phyloP scores from a whole-genome alignment of 2,888 invertebrate species.

The Acholoe squamosa region DNA sequence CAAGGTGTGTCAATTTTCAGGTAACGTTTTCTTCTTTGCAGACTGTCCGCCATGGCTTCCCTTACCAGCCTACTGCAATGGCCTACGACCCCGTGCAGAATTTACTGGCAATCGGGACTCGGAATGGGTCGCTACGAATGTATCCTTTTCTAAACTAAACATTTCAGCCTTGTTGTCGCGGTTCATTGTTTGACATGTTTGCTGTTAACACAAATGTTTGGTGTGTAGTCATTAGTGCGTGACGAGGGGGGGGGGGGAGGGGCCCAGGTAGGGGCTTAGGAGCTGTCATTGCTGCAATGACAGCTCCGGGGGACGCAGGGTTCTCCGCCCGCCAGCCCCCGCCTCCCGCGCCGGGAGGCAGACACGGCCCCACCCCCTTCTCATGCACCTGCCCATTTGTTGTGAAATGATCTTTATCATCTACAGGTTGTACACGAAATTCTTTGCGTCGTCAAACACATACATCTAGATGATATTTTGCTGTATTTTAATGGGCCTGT shows the following conservation, averaged over 20 bases:
- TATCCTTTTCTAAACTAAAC: slow-evolving; percentile 84
- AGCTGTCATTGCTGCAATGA: slow-evolving; percentile 58
- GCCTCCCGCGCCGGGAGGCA: not conserved
- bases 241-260: slow-evolving; percentile 15
- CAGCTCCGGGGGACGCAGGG: not conserved
- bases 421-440: no score
- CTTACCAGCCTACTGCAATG: slow-evolving; percentile 97
- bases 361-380: not conserved
- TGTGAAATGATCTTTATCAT: no score
- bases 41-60: slow-evolving; percentile 95
- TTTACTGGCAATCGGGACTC: slow-evolving; percentile 97
- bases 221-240: not conserved
- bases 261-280: not conserved
- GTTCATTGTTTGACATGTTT: not conserved
- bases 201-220: not conserved
- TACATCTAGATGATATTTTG: no score
- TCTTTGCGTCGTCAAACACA: no score
- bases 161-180: not conserved
- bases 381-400: no score
- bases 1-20: not conserved
- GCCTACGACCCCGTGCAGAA: slow-evolving; percentile 99
- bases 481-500: not conserved
- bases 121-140: slow-evolving; percentile 96
- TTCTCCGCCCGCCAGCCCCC: not conserved
- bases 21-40: slow-evolving; percentile 73